Evolutionary conservation across 2,797 vertebrate genomes (phyloP).

Genomic region (Manis javanica): DNA sequence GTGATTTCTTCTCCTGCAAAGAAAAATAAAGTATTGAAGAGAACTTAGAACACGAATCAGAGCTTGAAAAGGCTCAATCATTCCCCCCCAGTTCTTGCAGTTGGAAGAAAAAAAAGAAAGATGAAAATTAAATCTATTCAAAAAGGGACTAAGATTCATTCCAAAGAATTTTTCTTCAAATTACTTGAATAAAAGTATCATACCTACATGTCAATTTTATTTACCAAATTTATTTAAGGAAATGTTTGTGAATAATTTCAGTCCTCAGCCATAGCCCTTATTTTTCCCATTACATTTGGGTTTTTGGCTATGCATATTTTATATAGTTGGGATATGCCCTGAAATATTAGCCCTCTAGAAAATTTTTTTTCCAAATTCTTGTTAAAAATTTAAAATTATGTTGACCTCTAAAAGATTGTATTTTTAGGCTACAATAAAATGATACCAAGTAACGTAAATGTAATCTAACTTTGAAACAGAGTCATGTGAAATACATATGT

Average conservation of each 20-base stretch:
- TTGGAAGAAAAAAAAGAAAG: neutral
- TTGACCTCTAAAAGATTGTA: neutral
- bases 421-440: neutral
- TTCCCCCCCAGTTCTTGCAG: neutral
- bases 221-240: neutral
- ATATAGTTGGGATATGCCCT: neutral
- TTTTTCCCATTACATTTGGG: neutral
- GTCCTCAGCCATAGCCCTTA: neutral
- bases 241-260: neutral
- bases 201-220: neutral
- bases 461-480: neutral
- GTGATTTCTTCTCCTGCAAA: conserved; percentile 36
- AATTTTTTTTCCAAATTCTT: neutral
- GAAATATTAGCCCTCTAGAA: neutral
- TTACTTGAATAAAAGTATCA: neutral
- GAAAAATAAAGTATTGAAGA: conserved; percentile 16
- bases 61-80: neutral
- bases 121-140: conserved; percentile 45
- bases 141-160: neutral
- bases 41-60: conserved; percentile 35
- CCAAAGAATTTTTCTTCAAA: neutral
- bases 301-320: neutral
- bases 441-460: neutral
- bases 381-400: neutral
- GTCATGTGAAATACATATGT: neutral